These are phyloP conservation scores for Campylomormyrus numenius DNA, from an alignment of 2,113 vertebrate genomes.

Conservation along the genomic window DNA sequence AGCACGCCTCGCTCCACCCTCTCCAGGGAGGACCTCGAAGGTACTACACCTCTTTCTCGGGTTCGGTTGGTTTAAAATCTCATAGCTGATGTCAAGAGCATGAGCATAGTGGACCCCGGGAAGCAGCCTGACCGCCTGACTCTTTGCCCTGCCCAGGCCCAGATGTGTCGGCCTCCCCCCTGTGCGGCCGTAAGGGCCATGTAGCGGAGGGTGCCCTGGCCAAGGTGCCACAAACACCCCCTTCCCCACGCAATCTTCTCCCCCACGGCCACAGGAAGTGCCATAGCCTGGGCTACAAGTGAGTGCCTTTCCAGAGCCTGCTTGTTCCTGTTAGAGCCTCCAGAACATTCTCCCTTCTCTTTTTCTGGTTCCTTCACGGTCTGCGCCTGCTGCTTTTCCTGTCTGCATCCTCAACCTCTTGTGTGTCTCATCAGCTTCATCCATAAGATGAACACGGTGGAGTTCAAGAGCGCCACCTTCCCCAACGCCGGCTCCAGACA, in stretches of 20 bases:
- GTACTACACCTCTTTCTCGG: slow-evolving; percentile 44
- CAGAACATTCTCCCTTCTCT: background rate
- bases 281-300: slow-evolving; percentile 98
- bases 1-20: slow-evolving; percentile 85
- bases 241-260: slow-evolving; percentile 85
- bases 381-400: background rate
- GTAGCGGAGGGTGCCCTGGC: slow-evolving; percentile 67
- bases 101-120: background rate
- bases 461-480: slow-evolving; percentile 96
- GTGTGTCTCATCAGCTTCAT: slow-evolving; percentile 72
- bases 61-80: background rate
- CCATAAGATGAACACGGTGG: slow-evolving; percentile 92
- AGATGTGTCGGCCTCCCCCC: slow-evolving; percentile 80
- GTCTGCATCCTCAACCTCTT: background rate
- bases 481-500: slow-evolving; percentile 92
- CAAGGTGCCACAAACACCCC: slow-evolving; percentile 78
- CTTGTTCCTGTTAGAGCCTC: background rate
- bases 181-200: slow-evolving; percentile 71
- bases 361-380: background rate
- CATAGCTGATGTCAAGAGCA: background rate
- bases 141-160: slow-evolving; percentile 57
- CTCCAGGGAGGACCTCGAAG: slow-evolving; percentile 87
- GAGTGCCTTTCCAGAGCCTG: slow-evolving; percentile 42
- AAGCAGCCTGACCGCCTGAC: background rate
- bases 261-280: slow-evolving; percentile 92